Conservation (phyloP, 2,888 invertebrate genomes). For the Micoletzkya japonica region DNA sequence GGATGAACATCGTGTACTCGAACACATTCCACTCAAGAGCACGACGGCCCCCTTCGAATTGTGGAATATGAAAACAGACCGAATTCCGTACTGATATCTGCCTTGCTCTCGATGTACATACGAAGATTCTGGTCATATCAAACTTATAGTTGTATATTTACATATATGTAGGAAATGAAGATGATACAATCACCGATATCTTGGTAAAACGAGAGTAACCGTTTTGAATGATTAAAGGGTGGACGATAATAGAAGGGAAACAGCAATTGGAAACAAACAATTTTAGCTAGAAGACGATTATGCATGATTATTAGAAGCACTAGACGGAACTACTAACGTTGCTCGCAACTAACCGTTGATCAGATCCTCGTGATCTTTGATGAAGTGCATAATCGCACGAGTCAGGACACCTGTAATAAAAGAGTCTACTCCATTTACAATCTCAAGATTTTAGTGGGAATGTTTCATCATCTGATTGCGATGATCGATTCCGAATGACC, state of each 20-base stretch:
- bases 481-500: too few relatives aligned
- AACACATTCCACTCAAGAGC: constrained; percentile 43
- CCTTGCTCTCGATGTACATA: background rate
- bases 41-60: constrained; percentile 48
- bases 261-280: background rate
- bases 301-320: background rate
- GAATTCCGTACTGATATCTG: constrained; percentile 20
- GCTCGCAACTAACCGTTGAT: background rate
- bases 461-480: too few relatives aligned
- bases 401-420: constrained; percentile 9
- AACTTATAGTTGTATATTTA: background rate
- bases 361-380: constrained; percentile 14
- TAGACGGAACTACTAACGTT: background rate
- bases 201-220: too few relatives aligned
- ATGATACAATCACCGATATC: background rate
- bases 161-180: background rate
- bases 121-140: background rate
- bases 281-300: background rate
- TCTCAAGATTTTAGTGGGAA: too few relatives aligned
- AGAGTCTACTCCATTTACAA: too few relatives aligned
- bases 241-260: background rate
- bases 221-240: background rate
- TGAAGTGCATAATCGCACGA: constrained; percentile 21
- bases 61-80: constrained; percentile 48
- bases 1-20: constrained; percentile 39